A percentile compares a stretch with the other conserved stretches of the same genome.
Conservation (phyloP, 1,140 invertebrate genomes). For the Neodiprion lecontei region DNA sequence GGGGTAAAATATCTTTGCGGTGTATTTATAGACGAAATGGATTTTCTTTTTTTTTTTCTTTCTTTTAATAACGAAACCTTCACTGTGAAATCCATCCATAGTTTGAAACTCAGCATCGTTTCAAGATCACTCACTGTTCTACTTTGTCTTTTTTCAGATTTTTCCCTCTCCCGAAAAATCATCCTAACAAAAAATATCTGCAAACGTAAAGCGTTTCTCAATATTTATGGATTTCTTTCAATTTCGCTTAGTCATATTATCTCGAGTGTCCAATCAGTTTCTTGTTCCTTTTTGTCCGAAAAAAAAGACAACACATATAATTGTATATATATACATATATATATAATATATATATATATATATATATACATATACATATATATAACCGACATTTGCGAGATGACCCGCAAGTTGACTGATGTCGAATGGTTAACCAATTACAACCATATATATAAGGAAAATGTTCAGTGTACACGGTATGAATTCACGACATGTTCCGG, state of each 20-base stretch:
- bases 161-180: not conserved
- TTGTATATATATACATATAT: conserved; percentile 12
- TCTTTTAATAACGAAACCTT: not conserved
- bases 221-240: no score
- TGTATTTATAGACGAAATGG: conserved; percentile 6
- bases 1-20: conserved; percentile 10
- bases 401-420: conserved; percentile 10
- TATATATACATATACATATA: conserved; percentile 16
- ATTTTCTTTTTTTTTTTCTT: not conserved
- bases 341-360: conserved; percentile 15
- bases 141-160: not conserved
- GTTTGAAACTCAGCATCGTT: not conserved
- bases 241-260: no score
- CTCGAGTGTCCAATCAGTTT: conserved; percentile 8
- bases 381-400: conserved; percentile 10
- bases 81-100: no score
- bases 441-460: conserved; percentile 15
- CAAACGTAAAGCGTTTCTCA: not conserved
- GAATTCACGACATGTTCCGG: not conserved
- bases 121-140: not conserved
- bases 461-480: conserved; percentile 20
- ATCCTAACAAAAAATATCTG: conserved; percentile 12
- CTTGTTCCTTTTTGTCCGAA: conserved; percentile 7
- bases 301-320: conserved; percentile 9
- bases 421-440: conserved; percentile 17